phyloP scores from a whole-genome alignment of 2,113 vertebrate genomes.

The Zapornia atra region DNA sequence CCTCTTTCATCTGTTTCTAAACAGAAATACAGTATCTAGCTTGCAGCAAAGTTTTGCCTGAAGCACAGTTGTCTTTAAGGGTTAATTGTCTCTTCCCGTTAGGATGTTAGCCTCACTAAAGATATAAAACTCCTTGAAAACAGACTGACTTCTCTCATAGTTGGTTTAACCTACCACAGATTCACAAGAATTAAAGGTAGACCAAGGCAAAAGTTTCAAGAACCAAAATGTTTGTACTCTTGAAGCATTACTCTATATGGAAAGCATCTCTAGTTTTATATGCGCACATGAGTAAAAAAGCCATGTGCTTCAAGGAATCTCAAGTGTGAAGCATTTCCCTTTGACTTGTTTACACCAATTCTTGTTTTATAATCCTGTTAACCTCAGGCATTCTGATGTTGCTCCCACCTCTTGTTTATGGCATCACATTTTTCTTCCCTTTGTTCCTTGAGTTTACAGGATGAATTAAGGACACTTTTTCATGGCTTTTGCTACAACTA shows the following conservation, averaged over 20 bases:
- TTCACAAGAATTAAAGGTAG: background rate
- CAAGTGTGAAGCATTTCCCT: background rate
- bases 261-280: background rate
- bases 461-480: background rate
- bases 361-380: background rate
- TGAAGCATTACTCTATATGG: background rate
- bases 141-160: background rate
- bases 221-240: background rate
- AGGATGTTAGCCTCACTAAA: background rate
- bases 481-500: background rate
- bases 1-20: background rate
- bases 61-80: background rate
- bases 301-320: background rate
- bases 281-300: accelerated
- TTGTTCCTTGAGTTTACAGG: background rate
- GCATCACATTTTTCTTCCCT: background rate
- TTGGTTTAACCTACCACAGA: background rate
- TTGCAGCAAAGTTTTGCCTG: background rate
- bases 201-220: background rate
- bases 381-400: background rate
- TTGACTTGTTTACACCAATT: background rate
- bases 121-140: background rate
- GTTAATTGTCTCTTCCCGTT: background rate
- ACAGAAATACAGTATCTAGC: background rate
- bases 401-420: accelerated